phyloP scores from a whole-genome alignment of 2,888 invertebrate genomes.

The Dryocosmus kuriphilus region DNA sequence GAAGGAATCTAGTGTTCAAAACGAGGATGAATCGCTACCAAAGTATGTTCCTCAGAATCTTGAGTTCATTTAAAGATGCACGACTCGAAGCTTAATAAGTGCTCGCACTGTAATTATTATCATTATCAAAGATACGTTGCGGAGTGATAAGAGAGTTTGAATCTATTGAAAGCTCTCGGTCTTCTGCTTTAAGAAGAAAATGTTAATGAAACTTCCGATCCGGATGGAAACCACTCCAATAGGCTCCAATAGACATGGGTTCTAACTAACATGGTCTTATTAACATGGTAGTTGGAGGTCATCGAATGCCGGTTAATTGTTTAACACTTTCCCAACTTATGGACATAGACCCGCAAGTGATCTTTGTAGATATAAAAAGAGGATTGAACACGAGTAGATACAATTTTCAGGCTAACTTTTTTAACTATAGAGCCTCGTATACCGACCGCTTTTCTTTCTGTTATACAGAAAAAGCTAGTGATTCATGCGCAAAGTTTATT shows the following conservation, averaged over 20 bases:
- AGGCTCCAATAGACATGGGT: constrained; percentile 74
- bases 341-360: constrained; percentile 78
- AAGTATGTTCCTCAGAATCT: constrained; percentile 77
- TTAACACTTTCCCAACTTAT: constrained; percentile 79
- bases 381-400: not conserved
- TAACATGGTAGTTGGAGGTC: constrained; percentile 80
- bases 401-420: not conserved
- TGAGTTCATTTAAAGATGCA: constrained; percentile 88
- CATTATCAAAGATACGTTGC: constrained; percentile 82
- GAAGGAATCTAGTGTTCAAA: constrained; percentile 57
- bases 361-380: constrained; percentile 75
- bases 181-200: constrained; percentile 52
- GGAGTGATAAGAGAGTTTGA: constrained; percentile 79
- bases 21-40: constrained; percentile 67
- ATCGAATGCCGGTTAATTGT: constrained; percentile 78
- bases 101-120: constrained; percentile 84
- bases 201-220: constrained; percentile 65
- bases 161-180: constrained; percentile 65
- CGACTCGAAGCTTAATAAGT: constrained; percentile 85
- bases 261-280: constrained; percentile 79
- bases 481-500: not conserved
- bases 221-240: constrained; percentile 80
- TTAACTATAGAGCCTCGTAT: not conserved
- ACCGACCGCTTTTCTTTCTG: not conserved
- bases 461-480: not conserved